These are phyloP conservation scores for Anolis apletophallus DNA, from an alignment of 2,797 vertebrate genomes.

Conservation along the genomic window DNA sequence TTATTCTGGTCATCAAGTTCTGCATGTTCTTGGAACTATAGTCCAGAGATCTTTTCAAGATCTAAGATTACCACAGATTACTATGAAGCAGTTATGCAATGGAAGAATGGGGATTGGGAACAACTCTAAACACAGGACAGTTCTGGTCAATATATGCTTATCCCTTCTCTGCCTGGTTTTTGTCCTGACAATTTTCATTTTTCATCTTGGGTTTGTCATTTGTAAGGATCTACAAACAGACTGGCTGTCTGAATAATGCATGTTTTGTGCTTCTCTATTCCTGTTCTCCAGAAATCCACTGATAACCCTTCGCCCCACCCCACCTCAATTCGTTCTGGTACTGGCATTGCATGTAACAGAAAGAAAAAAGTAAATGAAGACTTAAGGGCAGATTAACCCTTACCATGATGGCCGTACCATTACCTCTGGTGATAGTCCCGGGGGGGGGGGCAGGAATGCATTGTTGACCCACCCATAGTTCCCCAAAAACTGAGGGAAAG, in stretches of 20 bases:
- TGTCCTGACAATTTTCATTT: not conserved
- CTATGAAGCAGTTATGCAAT: not conserved
- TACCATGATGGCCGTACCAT: too few species aligned
- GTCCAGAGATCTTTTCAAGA: too few species aligned
- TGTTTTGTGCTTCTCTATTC: not conserved
- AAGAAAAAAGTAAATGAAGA: not conserved
- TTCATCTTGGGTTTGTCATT: not conserved
- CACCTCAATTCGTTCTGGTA: not conserved
- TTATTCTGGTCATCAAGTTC: too few species aligned
- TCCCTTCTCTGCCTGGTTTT: not conserved
- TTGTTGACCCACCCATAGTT: too few species aligned
- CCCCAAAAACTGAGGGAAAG: too few species aligned
- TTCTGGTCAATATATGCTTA: too few species aligned
- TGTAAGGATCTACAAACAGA: not conserved
- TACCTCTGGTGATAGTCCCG: too few species aligned
- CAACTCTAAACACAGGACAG: not conserved
- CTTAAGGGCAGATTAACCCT: too few species aligned
- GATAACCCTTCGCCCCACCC: not conserved
- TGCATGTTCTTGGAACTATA: too few species aligned
- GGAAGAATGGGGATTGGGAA: too few species aligned
- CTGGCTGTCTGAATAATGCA: not conserved
- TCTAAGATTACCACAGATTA: not conserved
- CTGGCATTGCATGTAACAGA: not conserved
- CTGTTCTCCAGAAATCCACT: not conserved
- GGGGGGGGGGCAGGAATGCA: too few species aligned